Percentiles rank a stretch among this genome's conserved stretches.
These are phyloP conservation scores for Drepana arcuata DNA, from an alignment of 1,140 invertebrate genomes.

Conservation along the genomic window DNA sequence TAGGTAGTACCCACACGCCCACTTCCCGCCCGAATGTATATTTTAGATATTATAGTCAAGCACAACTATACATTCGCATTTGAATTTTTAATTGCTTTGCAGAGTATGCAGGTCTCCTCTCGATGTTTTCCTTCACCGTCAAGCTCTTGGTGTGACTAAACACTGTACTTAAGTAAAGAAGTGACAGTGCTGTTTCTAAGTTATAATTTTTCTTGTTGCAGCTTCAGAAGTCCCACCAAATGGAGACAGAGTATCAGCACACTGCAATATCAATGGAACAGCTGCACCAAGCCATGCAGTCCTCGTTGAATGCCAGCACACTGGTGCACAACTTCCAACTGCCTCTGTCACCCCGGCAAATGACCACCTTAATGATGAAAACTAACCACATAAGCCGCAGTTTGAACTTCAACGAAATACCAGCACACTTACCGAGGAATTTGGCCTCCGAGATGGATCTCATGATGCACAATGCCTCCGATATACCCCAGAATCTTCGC, in stretches of 20 bases:
- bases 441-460: slow-evolving; percentile 30
- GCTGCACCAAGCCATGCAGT: slow-evolving; percentile 51
- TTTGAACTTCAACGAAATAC: slow-evolving; percentile 44
- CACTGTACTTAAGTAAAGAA: too few relatives aligned
- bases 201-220: slow-evolving; percentile 28
- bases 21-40: too few relatives aligned
- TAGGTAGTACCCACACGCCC: too few relatives aligned
- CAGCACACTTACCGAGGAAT: slow-evolving; percentile 38
- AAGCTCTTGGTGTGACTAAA: too few relatives aligned
- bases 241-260: slow-evolving; percentile 47
- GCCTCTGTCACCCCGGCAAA: slow-evolving; percentile 50
- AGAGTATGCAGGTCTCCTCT: too few relatives aligned
- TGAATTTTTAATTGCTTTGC: too few relatives aligned
- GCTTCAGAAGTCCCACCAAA: slow-evolving; percentile 48
- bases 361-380: slow-evolving; percentile 58
- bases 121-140: too few relatives aligned
- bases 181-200: too few relatives aligned
- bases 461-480: slow-evolving; percentile 23
- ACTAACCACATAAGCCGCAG: slow-evolving; percentile 38
- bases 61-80: too few relatives aligned
- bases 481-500: slow-evolving; percentile 30
- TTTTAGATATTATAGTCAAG: too few relatives aligned
- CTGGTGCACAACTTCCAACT: slow-evolving; percentile 53
- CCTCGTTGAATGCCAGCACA: slow-evolving; percentile 30
- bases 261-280: slow-evolving; percentile 54